Evolutionary conservation across 2,113 vertebrate species (phyloP).

Genomic region (Tachysurus vachellii): DNA sequence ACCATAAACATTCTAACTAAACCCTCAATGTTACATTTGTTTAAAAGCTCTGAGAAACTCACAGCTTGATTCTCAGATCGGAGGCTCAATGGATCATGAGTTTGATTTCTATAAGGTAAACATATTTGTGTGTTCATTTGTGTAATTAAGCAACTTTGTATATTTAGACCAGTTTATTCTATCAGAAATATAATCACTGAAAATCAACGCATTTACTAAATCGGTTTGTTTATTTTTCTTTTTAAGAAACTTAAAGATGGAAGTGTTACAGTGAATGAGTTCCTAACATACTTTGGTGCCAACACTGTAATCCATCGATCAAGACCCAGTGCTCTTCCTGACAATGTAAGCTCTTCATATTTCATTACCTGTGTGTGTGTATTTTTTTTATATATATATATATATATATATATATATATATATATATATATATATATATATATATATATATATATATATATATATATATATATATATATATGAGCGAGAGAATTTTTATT

Average conservation of each 20-base stretch:
- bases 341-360: constrained; percentile 69
- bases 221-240: constrained; percentile 29
- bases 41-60: constrained; percentile 78
- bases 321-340: constrained; percentile 82
- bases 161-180: neutral
- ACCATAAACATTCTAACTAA: neutral
- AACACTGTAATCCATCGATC: constrained; percentile 87
- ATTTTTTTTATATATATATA: no score
- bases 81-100: constrained; percentile 72
- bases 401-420: no score
- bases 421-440: no score
- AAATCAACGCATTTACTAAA: neutral
- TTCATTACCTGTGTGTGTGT: neutral
- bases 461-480: no score
- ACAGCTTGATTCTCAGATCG: constrained; percentile 81
- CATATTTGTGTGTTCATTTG: neutral
- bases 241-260: constrained; percentile 85
- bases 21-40: neutral
- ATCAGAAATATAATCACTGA: neutral
- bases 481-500: no score
- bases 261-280: constrained; percentile 83
- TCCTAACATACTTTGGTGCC: constrained; percentile 85
- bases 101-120: constrained; percentile 78
- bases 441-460: no score
- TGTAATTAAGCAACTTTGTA: neutral